Base-by-base conservation (phyloP, 2,113 vertebrate genomes). In the Pongo abelii region DNA sequence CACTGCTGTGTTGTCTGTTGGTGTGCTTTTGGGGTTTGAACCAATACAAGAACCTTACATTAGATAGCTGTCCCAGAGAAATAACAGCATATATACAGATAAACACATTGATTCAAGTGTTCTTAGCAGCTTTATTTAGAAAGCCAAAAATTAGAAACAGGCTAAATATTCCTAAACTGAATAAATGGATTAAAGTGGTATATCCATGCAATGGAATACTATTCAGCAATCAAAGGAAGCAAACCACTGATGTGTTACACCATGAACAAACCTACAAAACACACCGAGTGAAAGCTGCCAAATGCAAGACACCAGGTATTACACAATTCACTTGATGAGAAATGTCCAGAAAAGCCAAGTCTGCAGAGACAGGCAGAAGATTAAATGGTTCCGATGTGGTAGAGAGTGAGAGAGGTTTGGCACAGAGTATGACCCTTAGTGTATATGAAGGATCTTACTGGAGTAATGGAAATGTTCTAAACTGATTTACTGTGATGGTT, bases 401-500 rank as follows among this genome's bases (percentile, higher is more conserved):
- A 3, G 16, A 1, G 14, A 2, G 23, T 64, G 8, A 22, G 2
- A 22, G 9, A 3, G 10, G 4, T 14, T 0, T 9, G 50, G 1
- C 7, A 30, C 25, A 77, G 23, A 84, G 16, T 52, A 40, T 38
- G 75, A 84, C 8, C 35, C 17, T 35, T 35, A 69, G 23, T n/a
- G 17, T 13, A 90, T 1, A 30, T 16, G 11, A 87, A 27, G 5
- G 50, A 27, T 40, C 46, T 81, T 48, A 59, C 1, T 10, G 22
- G 2, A 11, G 38, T n/a, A 22, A 52, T 4, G 0, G 27, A 69
- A 70, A 69, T 80, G 4, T 84, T 92, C 27, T 77, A 50, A 61
- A 61, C 25, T 84, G 23, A 93, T 92, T 78, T 25, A 74, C 6
- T 23, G 2, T 57, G 18, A 64, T 64, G 27, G 2, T 27, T 89